These are phyloP conservation scores for Cyprichromis sp. DNA, from an alignment of 2,113 vertebrate species.

Conservation along the genomic window DNA sequence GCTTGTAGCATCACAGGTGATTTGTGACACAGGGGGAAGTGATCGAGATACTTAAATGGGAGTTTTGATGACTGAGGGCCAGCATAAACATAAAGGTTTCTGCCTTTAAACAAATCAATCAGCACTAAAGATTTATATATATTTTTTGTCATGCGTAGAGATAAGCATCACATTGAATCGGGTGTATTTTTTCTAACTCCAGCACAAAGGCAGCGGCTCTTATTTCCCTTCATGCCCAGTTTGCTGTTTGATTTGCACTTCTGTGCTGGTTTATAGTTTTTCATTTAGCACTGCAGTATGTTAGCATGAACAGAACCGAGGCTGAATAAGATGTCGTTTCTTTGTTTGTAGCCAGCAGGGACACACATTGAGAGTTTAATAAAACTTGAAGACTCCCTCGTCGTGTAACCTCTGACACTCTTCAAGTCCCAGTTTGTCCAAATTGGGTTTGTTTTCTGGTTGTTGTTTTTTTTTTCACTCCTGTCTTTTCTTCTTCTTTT, in stretches of 20 bases:
- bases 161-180: not conserved
- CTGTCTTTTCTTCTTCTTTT: not conserved
- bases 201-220: not conserved
- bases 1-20: not conserved
- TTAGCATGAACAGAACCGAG: not conserved
- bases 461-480: fast-evolving
- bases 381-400: not conserved
- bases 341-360: not conserved
- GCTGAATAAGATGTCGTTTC: not conserved
- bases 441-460: fast-evolving
- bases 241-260: not conserved
- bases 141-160: fast-evolving
- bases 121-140: not conserved
- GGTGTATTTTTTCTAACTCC: not conserved
- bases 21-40: not conserved
- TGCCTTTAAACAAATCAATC: not conserved
- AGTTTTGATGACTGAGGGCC: not conserved
- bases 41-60: not conserved
- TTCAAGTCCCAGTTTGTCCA: not conserved
- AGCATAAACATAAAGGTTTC: not conserved
- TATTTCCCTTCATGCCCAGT: not conserved
- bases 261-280: not conserved
- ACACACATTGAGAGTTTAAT: not conserved
- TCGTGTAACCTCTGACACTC: not conserved
- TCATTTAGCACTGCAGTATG: not conserved